Percentiles rank a stretch among this genome's conserved stretches.
These are phyloP conservation scores for Drosophila aff. DNA, from an alignment of 1,140 invertebrate species.

Conservation along the genomic window DNA sequence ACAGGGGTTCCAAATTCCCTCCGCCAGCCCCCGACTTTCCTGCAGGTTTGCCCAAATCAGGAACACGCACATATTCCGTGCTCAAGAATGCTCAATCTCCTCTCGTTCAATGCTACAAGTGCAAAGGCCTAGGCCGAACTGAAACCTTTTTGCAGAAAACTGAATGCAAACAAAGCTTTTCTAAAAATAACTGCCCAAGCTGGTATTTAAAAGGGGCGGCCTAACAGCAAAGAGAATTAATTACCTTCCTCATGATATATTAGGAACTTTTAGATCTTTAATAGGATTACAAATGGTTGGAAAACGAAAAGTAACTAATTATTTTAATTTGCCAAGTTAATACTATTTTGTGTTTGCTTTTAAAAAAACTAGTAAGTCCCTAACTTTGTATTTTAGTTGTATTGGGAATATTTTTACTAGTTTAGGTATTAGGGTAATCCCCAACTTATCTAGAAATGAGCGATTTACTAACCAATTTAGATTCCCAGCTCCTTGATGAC, in stretches of 20 bases:
- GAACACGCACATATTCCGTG: conserved; percentile 45
- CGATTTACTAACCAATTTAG: too few species aligned
- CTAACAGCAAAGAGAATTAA: not conserved
- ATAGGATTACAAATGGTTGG: not conserved
- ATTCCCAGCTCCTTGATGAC: too few species aligned
- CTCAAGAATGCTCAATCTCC: not conserved
- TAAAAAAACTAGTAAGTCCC: too few species aligned
- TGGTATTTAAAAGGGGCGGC: not conserved
- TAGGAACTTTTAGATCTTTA: not conserved
- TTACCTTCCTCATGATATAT: not conserved
- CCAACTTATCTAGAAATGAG: too few species aligned
- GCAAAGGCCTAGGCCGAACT: conserved; percentile 30
- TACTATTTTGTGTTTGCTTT: too few species aligned
- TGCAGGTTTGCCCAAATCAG: conserved; percentile 50
- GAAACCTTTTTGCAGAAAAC: conserved; percentile 27
- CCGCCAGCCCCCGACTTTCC: conserved; percentile 44
- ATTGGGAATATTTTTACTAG: too few species aligned
- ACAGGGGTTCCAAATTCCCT: not conserved
- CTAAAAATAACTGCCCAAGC: conserved; percentile 19
- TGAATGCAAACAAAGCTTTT: conserved; percentile 4
- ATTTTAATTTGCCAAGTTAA: not conserved
- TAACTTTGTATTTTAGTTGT: too few species aligned
- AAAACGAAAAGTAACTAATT: not conserved
- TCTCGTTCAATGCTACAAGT: conserved; percentile 11
- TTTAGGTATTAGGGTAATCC: too few species aligned